Evolutionary conservation across 2,888 invertebrate species (phyloP).

Genomic region (Abrostola tripartita): DNA sequence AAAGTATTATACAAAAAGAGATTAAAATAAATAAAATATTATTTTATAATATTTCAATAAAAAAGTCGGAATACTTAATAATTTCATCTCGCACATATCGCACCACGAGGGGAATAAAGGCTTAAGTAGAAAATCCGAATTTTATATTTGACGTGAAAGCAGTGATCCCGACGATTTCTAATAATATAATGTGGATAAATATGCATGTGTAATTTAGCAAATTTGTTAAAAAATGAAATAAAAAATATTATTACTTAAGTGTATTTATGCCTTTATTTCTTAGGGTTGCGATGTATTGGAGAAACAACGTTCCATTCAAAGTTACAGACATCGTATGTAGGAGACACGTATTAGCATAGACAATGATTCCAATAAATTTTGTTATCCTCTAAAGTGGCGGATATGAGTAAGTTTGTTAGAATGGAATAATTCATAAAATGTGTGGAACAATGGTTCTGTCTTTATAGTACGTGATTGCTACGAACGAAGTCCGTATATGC

Average conservation of each 20-base stretch:
- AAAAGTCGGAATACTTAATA: slow-evolving; percentile 7
- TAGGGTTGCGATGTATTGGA: slow-evolving; percentile 10
- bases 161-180: slow-evolving; percentile 5
- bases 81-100: slow-evolving; percentile 23
- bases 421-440: too few species aligned
- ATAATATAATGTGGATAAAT: slow-evolving; percentile 36
- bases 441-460: too few species aligned
- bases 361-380: too few species aligned
- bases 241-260: slow-evolving; percentile 40
- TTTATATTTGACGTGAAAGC: slow-evolving; percentile 2
- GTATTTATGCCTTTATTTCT: slow-evolving; percentile 50
- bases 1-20: slow-evolving; percentile 10
- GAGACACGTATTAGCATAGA: too few species aligned
- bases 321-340: too few species aligned
- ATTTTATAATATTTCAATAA: slow-evolving; percentile 7
- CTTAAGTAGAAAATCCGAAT: slow-evolving; percentile 42
- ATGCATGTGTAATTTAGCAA: slow-evolving; percentile 47
- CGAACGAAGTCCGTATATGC: too few species aligned
- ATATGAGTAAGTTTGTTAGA: too few species aligned
- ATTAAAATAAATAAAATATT: slow-evolving; percentile 1
- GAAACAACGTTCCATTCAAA: too few species aligned
- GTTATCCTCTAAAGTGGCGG: too few species aligned
- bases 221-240: slow-evolving; percentile 45
- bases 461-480: too few species aligned
- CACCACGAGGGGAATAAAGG: slow-evolving; percentile 50